phyloP scores from a whole-genome alignment of 2,797 vertebrate species.

The Mormyrops boulengeri region DNA sequence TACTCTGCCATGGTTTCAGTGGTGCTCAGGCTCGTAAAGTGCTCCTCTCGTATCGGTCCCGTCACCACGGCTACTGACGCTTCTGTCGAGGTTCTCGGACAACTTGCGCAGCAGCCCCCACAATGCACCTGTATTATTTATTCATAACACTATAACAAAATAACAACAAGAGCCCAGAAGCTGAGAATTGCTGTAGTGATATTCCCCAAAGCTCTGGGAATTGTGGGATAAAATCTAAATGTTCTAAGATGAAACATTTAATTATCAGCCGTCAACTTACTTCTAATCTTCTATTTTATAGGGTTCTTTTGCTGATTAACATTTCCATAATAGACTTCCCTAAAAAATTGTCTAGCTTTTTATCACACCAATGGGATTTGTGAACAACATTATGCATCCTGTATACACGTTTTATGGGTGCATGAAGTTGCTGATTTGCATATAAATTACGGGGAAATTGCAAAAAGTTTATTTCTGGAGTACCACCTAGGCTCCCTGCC shows the following conservation, averaged over 20 bases:
- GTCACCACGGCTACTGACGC: neutral
- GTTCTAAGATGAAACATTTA: neutral
- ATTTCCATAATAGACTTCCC: neutral
- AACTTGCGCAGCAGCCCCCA: neutral
- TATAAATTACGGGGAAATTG: neutral
- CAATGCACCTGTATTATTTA: neutral
- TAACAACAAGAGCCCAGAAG: neutral
- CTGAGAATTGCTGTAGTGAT: neutral
- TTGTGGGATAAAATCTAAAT: neutral
- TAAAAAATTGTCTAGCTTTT: neutral
- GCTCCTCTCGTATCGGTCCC: neutral
- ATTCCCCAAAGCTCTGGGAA: neutral
- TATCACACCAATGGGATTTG: neutral
- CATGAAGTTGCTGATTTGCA: neutral
- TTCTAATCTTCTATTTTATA: neutral
- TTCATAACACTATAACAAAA: neutral
- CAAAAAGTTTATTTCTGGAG: neutral
- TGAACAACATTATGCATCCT: neutral
- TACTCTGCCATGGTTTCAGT: slow-evolving; percentile 35
- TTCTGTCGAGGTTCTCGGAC: neutral
- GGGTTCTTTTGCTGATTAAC: neutral
- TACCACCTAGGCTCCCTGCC: neutral
- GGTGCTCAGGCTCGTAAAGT: slow-evolving; percentile 25
- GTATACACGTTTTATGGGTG: neutral
- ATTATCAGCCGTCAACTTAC: neutral